These are phyloP conservation scores for Microplitis demolitor DNA, from an alignment of 1,140 invertebrate species.

Conservation along the genomic window DNA sequence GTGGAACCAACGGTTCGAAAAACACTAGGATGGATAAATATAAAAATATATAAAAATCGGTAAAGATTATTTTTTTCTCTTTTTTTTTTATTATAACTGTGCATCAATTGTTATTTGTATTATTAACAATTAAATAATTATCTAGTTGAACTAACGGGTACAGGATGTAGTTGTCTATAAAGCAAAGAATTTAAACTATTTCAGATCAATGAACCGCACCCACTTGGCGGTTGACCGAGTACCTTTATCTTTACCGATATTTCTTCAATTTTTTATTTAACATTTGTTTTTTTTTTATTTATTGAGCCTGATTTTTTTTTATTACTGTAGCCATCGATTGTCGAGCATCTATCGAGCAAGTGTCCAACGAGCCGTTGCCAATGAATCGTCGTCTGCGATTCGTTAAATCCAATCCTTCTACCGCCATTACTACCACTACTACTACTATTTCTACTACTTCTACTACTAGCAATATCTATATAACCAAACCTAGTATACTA, in stretches of 20 bases:
- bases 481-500: not conserved
- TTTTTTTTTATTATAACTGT: not conserved
- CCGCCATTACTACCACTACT: not conserved
- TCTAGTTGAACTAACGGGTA: not conserved
- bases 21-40: conserved; percentile 32
- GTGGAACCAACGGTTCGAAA: conserved; percentile 24
- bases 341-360: not conserved
- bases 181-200: not conserved
- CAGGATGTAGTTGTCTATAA: conserved; percentile 15
- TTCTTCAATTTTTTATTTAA: not conserved
- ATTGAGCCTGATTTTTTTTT: not conserved
- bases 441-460: not conserved
- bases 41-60: not conserved
- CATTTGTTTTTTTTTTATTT: not conserved
- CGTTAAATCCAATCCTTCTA: conserved; percentile 1
- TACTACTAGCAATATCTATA: not conserved
- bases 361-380: conserved; percentile 9
- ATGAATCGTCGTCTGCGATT: conserved; percentile 3
- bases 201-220: conserved; percentile 7
- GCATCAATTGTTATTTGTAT: not conserved
- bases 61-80: too few species aligned
- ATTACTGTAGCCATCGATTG: not conserved
- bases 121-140: not conserved
- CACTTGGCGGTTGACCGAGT: conserved; percentile 23
- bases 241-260: conserved; percentile 3